Conservation (phyloP, 2,888 invertebrate genomes). For the Drymonia ruficornis region DNA sequence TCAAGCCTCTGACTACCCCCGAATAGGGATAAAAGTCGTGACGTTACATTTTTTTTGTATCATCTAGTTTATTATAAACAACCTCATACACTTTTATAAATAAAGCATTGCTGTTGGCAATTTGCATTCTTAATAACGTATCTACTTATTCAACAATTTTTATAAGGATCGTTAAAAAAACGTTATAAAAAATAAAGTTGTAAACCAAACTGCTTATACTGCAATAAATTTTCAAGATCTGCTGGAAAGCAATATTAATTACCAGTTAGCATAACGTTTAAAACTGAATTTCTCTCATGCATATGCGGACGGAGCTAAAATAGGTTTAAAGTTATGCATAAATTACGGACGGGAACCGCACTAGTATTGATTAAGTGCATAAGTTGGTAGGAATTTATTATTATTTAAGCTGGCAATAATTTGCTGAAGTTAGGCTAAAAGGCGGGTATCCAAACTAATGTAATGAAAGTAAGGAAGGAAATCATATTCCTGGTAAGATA, state of each 20-base stretch:
- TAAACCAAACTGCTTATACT: not conserved
- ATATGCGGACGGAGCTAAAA: not conserved
- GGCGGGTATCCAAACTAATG: not conserved
- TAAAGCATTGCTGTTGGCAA: too few relatives aligned
- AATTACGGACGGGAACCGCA: not conserved
- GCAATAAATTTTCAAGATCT: not conserved
- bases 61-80: too few relatives aligned
- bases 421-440: not conserved
- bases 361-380: conserved; percentile 2
- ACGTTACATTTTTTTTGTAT: too few relatives aligned
- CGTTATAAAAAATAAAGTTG: too few relatives aligned
- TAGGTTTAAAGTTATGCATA: not conserved
- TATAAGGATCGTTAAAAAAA: too few relatives aligned
- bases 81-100: too few relatives aligned
- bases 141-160: too few relatives aligned
- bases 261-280: not conserved
- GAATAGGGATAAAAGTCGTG: too few relatives aligned
- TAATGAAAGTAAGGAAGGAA: not conserved
- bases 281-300: not conserved
- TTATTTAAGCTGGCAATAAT: not conserved
- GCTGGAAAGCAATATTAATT: not conserved
- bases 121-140: too few relatives aligned
- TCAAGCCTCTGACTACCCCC: too few relatives aligned
- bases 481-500: not conserved
- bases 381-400: not conserved